Percentiles rank a stretch among this genome's conserved stretches.
These are phyloP conservation scores for Psittacus erithacus DNA, from an alignment of 2,113 vertebrate genomes.

Conservation along the genomic window DNA sequence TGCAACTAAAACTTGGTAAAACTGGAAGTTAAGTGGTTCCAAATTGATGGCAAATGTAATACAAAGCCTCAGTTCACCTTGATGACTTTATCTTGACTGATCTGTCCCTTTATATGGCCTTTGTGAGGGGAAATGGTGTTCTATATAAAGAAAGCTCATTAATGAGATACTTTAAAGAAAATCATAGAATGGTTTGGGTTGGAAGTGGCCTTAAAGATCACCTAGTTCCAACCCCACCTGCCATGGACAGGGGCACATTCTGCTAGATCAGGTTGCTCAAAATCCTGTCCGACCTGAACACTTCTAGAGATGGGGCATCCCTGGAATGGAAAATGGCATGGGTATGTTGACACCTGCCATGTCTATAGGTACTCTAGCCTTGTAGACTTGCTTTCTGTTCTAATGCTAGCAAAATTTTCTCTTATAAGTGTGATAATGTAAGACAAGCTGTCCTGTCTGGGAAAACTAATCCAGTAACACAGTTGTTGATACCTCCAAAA, in stretches of 20 bases:
- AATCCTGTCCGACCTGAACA: neutral
- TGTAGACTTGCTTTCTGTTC: neutral
- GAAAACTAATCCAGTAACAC: neutral
- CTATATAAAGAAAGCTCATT: neutral
- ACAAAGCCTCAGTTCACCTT: neutral
- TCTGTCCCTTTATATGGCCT: neutral
- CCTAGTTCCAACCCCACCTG: neutral
- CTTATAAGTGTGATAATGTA: neutral
- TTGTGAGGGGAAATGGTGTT: neutral
- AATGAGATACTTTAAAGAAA: neutral
- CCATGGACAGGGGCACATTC: neutral
- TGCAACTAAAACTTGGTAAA: neutral
- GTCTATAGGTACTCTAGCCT: neutral
- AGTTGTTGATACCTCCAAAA: neutral
- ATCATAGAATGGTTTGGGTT: neutral
- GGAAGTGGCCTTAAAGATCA: neutral
- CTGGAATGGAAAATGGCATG: neutral
- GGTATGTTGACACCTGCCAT: accelerated
- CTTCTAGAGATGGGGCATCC: neutral
- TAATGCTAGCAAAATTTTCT: neutral
- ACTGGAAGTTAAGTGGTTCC: neutral
- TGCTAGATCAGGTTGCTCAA: neutral
- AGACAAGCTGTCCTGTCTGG: neutral
- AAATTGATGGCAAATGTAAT: neutral
- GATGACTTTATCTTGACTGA: neutral